Conservation (phyloP, 2,888 invertebrate species). For the Dysmachus trigonus region DNA sequence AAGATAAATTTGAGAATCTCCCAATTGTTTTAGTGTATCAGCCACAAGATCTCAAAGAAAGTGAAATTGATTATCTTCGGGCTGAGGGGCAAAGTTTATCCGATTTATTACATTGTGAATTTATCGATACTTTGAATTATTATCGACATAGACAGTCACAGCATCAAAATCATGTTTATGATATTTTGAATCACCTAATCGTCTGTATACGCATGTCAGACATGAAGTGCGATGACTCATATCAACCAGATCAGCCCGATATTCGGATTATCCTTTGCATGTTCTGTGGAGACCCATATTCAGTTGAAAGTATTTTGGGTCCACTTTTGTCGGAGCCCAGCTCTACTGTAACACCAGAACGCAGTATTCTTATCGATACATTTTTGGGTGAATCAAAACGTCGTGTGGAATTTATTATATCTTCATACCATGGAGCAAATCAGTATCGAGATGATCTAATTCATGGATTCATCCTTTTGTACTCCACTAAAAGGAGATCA, state of each 20-base stretch:
- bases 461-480: constrained; percentile 94
- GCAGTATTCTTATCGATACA: constrained; percentile 90
- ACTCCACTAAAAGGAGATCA: constrained; percentile 93
- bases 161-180: constrained; percentile 64
- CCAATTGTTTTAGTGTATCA: constrained; percentile 92
- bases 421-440: constrained; percentile 93
- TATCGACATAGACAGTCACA: constrained; percentile 60
- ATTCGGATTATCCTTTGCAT: constrained; percentile 90
- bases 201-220: constrained; percentile 62
- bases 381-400: constrained; percentile 90
- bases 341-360: constrained; percentile 73
- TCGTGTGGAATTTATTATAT: constrained; percentile 88
- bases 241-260: constrained; percentile 63
- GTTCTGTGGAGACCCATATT: constrained; percentile 95
- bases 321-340: constrained; percentile 88
- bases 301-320: constrained; percentile 86
- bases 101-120: constrained; percentile 72
- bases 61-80: constrained; percentile 83
- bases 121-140: constrained; percentile 59
- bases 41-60: constrained; percentile 82
- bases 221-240: constrained; percentile 62
- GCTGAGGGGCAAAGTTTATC: constrained; percentile 91
- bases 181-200: constrained; percentile 64
- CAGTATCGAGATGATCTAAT: constrained; percentile 91
- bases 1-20: constrained; percentile 87